Evolutionary conservation across 2,888 invertebrate genomes (phyloP).

Genomic region (Bruchidius siliquastri): DNA sequence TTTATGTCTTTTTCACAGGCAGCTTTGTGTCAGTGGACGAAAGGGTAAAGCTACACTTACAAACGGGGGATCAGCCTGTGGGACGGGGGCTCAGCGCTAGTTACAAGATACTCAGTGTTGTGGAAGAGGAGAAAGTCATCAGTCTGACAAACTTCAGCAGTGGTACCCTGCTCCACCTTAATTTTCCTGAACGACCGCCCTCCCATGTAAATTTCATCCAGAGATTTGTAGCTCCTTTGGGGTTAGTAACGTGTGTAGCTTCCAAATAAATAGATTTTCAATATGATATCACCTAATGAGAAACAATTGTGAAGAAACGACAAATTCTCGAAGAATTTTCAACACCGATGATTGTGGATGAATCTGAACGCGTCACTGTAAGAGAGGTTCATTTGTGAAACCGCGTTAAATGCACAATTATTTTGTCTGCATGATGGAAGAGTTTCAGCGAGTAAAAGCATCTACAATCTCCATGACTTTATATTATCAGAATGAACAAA

Average conservation of each 20-base stretch:
- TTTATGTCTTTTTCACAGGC: neutral
- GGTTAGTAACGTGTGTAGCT: constrained; percentile 24
- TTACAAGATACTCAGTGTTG: constrained; percentile 50
- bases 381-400: no score
- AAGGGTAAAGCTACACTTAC: constrained; percentile 56
- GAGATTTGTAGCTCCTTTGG: constrained; percentile 55
- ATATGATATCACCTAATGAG: no score
- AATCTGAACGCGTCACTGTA: no score
- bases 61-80: constrained; percentile 59
- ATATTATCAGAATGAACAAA: no score
- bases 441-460: no score
- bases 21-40: constrained; percentile 63
- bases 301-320: no score
- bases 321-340: no score
- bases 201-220: constrained; percentile 52
- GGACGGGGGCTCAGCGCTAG: constrained; percentile 62
- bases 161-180: constrained; percentile 54
- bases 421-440: no score
- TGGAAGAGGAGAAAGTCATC: constrained; percentile 49
- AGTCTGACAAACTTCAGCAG: constrained; percentile 46
- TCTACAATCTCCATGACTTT: no score
- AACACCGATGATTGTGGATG: no score
- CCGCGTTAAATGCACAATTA: no score
- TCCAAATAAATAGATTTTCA: no score
- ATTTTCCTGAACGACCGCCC: constrained; percentile 55